phyloP scores from a whole-genome alignment of 2,797 vertebrate species.

The Podarcis lilfordi region DNA sequence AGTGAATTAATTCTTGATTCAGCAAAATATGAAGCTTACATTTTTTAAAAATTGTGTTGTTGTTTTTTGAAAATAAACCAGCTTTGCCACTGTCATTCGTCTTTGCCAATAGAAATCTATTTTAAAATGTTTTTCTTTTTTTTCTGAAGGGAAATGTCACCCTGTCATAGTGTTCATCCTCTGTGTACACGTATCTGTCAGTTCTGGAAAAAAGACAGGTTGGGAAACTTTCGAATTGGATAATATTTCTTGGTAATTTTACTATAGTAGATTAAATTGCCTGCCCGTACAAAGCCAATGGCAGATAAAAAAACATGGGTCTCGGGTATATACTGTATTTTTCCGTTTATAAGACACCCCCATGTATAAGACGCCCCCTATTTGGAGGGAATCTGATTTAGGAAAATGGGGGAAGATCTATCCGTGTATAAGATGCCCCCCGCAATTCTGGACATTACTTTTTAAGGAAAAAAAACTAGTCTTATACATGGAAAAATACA shows the following conservation, averaged over 20 bases:
- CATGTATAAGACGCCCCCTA: no score
- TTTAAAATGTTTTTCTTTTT: background rate
- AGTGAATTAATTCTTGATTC: constrained; percentile 37
- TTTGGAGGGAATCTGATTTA: no score
- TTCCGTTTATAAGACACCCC: no score
- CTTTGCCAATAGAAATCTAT: rapidly evolving
- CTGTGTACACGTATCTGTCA: background rate
- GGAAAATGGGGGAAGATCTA: no score
- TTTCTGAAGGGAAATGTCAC: background rate
- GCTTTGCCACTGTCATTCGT: constrained; percentile 4
- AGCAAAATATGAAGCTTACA: constrained; percentile 7
- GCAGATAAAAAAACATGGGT: constrained; percentile 10
- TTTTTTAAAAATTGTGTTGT: background rate
- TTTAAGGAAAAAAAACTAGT: no score
- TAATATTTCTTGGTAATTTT: background rate
- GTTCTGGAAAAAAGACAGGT: background rate
- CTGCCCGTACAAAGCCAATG: constrained; percentile 4
- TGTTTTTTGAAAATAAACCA: background rate
- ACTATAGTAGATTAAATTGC: constrained; percentile 16
- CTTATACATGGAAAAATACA: no score
- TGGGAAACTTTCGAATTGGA: background rate
- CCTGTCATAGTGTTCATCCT: background rate
- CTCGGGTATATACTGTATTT: background rate
- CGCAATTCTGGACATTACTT: no score
- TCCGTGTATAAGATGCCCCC: no score